phyloP scores from a whole-genome alignment of 2,113 vertebrate genomes.

The Murina feae region DNA sequence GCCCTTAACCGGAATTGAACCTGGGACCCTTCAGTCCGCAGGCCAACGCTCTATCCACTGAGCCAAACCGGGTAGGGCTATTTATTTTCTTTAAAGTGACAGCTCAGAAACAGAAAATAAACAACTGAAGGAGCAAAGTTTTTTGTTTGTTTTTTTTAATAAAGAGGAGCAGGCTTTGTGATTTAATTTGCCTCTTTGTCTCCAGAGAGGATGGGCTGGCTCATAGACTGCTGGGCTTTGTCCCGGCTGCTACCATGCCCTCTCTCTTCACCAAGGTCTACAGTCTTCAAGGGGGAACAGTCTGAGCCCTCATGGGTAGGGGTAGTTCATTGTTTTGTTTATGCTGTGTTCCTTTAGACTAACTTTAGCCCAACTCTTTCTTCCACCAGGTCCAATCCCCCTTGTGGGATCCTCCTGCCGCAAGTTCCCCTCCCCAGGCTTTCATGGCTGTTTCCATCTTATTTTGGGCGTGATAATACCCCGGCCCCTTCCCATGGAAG shows the following conservation, averaged over 20 bases:
- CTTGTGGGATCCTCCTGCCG: not conserved
- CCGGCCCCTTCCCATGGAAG: not conserved
- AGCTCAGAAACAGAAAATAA: conserved; percentile 9
- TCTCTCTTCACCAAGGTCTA: not conserved
- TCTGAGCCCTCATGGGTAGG: not conserved
- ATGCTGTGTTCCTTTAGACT: conserved; percentile 8
- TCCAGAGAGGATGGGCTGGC: not conserved
- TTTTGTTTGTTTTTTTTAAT: not conserved
- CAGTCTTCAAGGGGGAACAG: not conserved
- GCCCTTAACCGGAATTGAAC: too few species aligned
- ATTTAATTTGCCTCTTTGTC: not conserved
- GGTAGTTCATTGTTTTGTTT: not conserved
- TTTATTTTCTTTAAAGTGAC: not conserved
- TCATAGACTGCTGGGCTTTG: not conserved
- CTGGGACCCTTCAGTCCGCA: too few species aligned
- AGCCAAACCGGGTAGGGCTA: too few species aligned
- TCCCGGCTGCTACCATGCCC: not conserved
- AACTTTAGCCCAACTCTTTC: not conserved
- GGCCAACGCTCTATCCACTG: too few species aligned
- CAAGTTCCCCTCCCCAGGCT: not conserved
- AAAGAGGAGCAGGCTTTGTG: not conserved
- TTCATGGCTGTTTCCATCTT: not conserved
- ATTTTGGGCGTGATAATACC: not conserved
- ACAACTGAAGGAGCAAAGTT: not conserved
- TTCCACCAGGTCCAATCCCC: not conserved